Conservation (phyloP, 2,113 vertebrate species). For the Calonectris borealis region DNA sequence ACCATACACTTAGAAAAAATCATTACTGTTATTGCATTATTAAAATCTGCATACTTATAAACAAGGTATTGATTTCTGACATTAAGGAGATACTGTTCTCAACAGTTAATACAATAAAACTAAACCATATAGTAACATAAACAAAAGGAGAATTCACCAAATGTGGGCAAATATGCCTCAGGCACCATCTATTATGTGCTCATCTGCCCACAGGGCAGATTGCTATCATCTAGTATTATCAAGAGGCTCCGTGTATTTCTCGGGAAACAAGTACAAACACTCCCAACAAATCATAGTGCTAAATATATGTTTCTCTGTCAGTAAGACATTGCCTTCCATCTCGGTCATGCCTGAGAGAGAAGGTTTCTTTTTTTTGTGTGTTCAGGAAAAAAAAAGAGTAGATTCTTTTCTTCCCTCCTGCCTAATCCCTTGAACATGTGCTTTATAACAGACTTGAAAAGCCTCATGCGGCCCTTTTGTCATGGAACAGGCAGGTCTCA, state of each 20-base stretch:
- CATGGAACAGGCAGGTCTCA: background rate
- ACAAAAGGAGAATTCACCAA: background rate
- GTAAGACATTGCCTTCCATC: background rate
- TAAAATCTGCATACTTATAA: constrained; percentile 6
- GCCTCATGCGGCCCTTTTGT: background rate
- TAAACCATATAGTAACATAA: background rate
- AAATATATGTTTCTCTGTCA: background rate
- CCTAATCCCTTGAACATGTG: background rate
- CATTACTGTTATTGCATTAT: constrained; percentile 3
- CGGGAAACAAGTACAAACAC: background rate
- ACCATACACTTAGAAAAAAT: background rate
- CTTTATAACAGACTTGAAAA: background rate
- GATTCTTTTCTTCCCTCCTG: background rate
- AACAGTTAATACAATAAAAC: background rate
- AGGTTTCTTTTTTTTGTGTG: background rate
- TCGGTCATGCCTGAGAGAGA: background rate
- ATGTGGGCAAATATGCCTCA: background rate
- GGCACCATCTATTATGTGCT: background rate
- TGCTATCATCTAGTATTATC: background rate
- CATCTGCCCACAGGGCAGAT: background rate
- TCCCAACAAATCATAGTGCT: background rate
- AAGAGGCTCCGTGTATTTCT: background rate
- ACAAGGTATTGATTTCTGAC: background rate
- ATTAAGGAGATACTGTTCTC: background rate
- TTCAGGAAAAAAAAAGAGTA: background rate